Conservation (phyloP, 2,888 invertebrate species). For the Germaria angustata region DNA sequence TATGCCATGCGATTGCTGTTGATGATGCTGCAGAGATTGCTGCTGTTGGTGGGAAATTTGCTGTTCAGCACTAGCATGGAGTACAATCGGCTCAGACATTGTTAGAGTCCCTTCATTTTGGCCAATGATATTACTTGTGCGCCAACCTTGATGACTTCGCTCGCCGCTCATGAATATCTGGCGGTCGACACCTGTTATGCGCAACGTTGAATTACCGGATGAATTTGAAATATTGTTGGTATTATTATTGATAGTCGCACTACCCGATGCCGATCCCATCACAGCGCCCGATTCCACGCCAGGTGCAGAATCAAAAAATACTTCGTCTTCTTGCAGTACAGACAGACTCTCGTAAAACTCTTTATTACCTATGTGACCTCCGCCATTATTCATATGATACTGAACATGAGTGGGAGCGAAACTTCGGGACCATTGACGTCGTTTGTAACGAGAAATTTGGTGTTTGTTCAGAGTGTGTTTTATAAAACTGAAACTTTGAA, state of each 20-base stretch:
- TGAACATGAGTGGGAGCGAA: conserved; percentile 83
- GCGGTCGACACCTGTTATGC: conserved; percentile 56
- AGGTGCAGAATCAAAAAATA: conserved; percentile 82
- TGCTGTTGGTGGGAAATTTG: conserved; percentile 64
- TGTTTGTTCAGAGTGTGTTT: conserved; percentile 82
- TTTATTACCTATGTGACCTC: conserved; percentile 74
- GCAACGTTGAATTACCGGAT: conserved; percentile 3
- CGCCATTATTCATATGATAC: conserved; percentile 70
- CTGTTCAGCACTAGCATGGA: conserved; percentile 49
- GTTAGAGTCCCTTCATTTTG: conserved; percentile 37
- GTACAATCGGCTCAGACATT: conserved; percentile 40
- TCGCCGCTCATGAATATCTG: conserved; percentile 53
- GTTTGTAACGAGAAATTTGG: conserved; percentile 69
- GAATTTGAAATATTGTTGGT: conserved; percentile 20
- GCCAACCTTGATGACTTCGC: conserved; percentile 60
- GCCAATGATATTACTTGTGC: conserved; percentile 49
- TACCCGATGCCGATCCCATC: conserved; percentile 27
- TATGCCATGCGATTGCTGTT: conserved; percentile 68
- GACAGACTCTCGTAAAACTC: conserved; percentile 78
- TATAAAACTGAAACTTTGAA: conserved; percentile 76
- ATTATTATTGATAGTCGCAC: conserved; percentile 42
- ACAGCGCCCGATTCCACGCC: conserved; percentile 57
- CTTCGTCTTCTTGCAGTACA: conserved; percentile 81
- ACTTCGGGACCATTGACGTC: conserved; percentile 85
- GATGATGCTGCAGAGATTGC: conserved; percentile 66